Percentiles rank a stretch among this genome's conserved stretches.
phyloP scores from a whole-genome alignment of 2,888 invertebrate genomes.

The Stegana nigrithorax region DNA sequence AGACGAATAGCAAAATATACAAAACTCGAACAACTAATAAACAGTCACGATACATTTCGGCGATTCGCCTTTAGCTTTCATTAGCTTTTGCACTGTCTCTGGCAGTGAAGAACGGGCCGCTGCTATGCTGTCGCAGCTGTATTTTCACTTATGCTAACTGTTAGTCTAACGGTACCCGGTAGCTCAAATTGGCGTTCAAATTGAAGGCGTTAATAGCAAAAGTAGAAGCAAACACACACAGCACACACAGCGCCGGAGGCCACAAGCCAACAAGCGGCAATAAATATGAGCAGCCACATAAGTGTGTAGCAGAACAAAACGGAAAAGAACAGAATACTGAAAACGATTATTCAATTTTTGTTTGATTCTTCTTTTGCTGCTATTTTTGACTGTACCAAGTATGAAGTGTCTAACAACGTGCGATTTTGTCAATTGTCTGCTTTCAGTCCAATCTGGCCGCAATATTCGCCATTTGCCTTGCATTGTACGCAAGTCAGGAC shows the following conservation, averaged over 20 bases:
- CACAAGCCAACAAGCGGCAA: too few relatives aligned
- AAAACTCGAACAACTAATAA: not conserved
- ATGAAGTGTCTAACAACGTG: not conserved
- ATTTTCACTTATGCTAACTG: constrained; percentile 61
- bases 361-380: too few relatives aligned
- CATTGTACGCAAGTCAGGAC: constrained; percentile 81
- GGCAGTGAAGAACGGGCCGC: too few relatives aligned
- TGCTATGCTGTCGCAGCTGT: constrained; percentile 45
- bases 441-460: constrained; percentile 82
- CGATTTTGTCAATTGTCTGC: constrained; percentile 43
- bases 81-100: not conserved
- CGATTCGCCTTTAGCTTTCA: not conserved
- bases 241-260: constrained; percentile 4
- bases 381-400: not conserved
- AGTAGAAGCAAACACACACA: constrained; percentile 10
- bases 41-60: constrained; percentile 10
- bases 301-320: too few relatives aligned
- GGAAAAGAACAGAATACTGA: too few relatives aligned
- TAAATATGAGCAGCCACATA: too few relatives aligned
- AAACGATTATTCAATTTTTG: too few relatives aligned
- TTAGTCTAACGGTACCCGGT: constrained; percentile 51
- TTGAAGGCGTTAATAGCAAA: constrained; percentile 51
- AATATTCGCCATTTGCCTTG: constrained; percentile 92
- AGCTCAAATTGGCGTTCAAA: constrained; percentile 56
- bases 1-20: constrained; percentile 17